Evolutionary conservation across 1,140 invertebrate genomes (phyloP), one percentile per base, ranked within the genome.

Genomic region (Pogonus chalceus): DNA sequence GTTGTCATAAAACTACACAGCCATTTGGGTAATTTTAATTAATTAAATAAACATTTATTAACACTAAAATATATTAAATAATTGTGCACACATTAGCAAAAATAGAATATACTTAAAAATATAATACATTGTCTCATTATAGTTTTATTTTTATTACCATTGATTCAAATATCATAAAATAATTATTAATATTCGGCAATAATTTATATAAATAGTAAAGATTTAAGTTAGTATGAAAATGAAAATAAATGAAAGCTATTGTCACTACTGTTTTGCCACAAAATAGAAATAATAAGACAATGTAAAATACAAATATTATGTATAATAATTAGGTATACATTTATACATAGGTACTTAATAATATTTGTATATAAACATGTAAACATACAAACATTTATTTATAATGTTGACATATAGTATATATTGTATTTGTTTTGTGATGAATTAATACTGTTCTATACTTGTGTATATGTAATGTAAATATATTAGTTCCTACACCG

Each of bases 351-450:
- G 14, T 35, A 35, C 14, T 9, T 35, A 35, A 9, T 9, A 9
- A 35, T 46, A 9, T 46, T n/a, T 46, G 39, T 46, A 46, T 46
- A 7, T 46, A 46, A n/a, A 46, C 39, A n/a, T 46, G 20, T 46
- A 46, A 46, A 46, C 39, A 46, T 46, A 46, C 26, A 31, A 31
- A 31, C 26, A 31, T 14, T 31, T 4, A 31, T 31, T 31, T 31
- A 31, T 31, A 31, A 14, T 14, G 26, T 31, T 31, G 26, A 31
- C 26, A 31, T 31, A 14, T 31, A 31, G 7, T 31, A 31, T 31
- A 31, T 31, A 31, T 31, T n/a, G n/a, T n/a, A n/a, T n/a, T n/a
- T n/a, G n/a, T n/a, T n/a, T n/a, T n/a, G n/a, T n/a, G n/a, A n/a
- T n/a, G n/a, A n/a, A n/a, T n/a, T n/a, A n/a, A n/a, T n/a, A n/a